These are phyloP conservation scores for Patella pellucida DNA, from an alignment of 2,888 invertebrate species.

Conservation along the genomic window DNA sequence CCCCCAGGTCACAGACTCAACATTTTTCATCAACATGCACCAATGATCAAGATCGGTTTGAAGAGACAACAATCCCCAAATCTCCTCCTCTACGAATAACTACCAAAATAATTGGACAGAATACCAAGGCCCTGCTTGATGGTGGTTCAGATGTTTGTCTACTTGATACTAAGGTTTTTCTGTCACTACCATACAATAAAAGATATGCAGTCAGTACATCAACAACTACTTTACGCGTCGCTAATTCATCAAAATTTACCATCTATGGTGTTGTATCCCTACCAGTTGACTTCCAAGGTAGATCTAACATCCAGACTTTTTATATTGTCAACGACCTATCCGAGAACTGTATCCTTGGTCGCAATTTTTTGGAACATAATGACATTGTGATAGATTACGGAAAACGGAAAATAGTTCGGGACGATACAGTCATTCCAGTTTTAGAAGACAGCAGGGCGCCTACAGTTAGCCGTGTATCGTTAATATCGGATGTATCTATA, in stretches of 20 bases:
- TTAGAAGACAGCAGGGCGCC: background rate
- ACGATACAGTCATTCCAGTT: background rate
- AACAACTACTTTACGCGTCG: background rate
- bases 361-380: background rate
- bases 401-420: background rate
- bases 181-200: too few species aligned
- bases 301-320: background rate
- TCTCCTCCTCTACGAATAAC: background rate
- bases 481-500: background rate
- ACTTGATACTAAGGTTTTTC: too few species aligned
- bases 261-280: background rate
- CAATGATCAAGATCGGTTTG: background rate
- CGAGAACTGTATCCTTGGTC: background rate
- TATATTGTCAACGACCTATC: background rate
- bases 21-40: background rate
- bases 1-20: background rate
- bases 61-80: too few species aligned
- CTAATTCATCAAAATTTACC: background rate
- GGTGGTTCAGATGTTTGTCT: too few species aligned
- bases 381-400: background rate
- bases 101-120: background rate
- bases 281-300: background rate
- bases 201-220: too few species aligned
- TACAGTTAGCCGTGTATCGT: background rate
- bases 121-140: background rate